These are phyloP conservation scores for Gastracanthus pulcherrimus DNA, from an alignment of 2,888 invertebrate species.

Conservation along the genomic window DNA sequence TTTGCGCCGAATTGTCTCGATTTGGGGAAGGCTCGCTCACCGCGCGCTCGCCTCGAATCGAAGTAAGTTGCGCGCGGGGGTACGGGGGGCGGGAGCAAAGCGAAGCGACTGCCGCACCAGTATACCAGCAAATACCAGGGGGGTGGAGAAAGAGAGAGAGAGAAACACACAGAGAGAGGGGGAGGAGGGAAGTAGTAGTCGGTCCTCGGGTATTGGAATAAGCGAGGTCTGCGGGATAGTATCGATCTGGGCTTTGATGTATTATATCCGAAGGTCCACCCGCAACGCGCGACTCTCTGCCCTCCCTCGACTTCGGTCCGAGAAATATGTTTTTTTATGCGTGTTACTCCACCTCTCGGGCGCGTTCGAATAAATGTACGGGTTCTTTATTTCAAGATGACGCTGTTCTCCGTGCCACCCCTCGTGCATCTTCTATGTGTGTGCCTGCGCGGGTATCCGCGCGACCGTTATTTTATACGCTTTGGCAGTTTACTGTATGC, in stretches of 20 bases:
- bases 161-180: conserved; percentile 34
- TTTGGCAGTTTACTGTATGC: conserved; percentile 8
- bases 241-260: conserved; percentile 76
- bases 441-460: no score
- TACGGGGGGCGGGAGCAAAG: conserved; percentile 45
- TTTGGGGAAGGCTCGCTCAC: conserved; percentile 35
- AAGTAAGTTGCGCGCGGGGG: conserved; percentile 32
- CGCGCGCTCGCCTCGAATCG: conserved; percentile 26
- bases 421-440: no score
- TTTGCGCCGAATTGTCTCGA: conserved; percentile 58
- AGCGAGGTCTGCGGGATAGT: conserved; percentile 71
- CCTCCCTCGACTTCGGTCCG: conserved; percentile 68
- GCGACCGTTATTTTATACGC: neutral
- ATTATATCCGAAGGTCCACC: conserved; percentile 74
- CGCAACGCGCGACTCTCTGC: conserved; percentile 33
- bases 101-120: conserved; percentile 4
- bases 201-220: conserved; percentile 70
- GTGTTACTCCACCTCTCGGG: conserved; percentile 60
- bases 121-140: neutral
- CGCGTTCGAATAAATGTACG: conserved; percentile 70
- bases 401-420: conserved; percentile 53
- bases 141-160: neutral
- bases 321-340: conserved; percentile 62
- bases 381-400: conserved; percentile 71
- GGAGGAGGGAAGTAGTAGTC: conserved; percentile 47